Conservation (phyloP, 2,113 vertebrate genomes). For the Tichodroma muraria region DNA sequence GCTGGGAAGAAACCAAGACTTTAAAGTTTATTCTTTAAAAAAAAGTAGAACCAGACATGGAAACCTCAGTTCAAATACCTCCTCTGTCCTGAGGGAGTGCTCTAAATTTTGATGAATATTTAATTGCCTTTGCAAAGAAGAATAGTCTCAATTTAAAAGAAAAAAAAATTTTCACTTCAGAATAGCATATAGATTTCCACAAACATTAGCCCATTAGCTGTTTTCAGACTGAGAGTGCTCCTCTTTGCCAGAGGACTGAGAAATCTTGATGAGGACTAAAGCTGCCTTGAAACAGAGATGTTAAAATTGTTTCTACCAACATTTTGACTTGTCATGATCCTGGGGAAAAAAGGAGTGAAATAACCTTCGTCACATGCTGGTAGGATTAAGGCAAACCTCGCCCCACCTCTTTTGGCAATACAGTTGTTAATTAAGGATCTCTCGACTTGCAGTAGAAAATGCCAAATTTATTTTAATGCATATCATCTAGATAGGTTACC, state of each 20-base stretch:
- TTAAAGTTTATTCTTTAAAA: neutral
- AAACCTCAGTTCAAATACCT: neutral
- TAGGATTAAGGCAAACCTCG: neutral
- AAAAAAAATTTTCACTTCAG: neutral
- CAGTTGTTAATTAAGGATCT: neutral
- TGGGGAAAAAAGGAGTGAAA: neutral
- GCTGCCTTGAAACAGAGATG: neutral
- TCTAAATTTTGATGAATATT: neutral
- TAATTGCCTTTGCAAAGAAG: neutral
- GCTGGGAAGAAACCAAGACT: neutral
- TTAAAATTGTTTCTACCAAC: neutral
- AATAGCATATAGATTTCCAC: neutral
- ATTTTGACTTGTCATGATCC: neutral
- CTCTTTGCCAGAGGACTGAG: neutral
- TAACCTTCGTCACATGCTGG: neutral
- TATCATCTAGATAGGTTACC: neutral
- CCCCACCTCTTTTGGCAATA: neutral
- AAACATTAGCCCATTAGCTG: neutral
- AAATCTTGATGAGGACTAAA: neutral
- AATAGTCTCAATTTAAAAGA: neutral
- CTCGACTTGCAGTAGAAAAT: neutral
- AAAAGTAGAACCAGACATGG: neutral
- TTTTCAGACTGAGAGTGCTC: neutral
- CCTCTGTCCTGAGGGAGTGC: neutral
- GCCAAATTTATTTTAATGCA: neutral